Percentiles rank a stretch among this genome's conserved stretches.
These are phyloP conservation scores for Ranitomeya variabilis DNA, from an alignment of 2,113 vertebrate species.

Conservation along the genomic window DNA sequence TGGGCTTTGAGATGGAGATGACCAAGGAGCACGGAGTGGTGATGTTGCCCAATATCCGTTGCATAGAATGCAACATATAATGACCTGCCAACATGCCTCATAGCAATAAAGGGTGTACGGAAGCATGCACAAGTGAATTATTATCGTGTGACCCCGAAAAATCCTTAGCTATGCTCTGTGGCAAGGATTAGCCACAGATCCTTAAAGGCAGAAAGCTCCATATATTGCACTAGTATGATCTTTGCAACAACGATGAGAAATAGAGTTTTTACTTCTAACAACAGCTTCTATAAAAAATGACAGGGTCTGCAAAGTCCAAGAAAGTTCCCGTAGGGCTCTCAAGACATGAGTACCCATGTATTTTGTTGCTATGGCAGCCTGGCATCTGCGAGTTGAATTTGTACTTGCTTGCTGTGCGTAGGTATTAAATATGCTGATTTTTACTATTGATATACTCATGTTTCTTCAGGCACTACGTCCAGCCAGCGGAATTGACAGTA, in stretches of 20 bases:
- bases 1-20: no score
- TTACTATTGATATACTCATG: neutral
- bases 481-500: neutral
- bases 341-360: neutral
- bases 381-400: neutral
- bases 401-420: neutral
- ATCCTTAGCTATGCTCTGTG: neutral
- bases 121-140: neutral
- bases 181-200: neutral
- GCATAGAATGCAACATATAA: neutral
- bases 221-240: neutral
- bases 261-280: neutral
- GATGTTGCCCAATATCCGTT: no score
- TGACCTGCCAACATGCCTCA: neutral
- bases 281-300: neutral
- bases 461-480: neutral
- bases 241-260: neutral
- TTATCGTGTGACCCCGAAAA: neutral
- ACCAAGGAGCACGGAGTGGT: no score
- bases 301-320: slow-evolving; percentile 10
- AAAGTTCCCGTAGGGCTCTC: neutral
- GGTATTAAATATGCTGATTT: neutral
- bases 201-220: neutral
- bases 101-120: neutral
- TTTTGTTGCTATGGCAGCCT: slow-evolving; percentile 21